Conservation (phyloP, 2,888 invertebrate species). For the Microctonus brassicae region DNA sequence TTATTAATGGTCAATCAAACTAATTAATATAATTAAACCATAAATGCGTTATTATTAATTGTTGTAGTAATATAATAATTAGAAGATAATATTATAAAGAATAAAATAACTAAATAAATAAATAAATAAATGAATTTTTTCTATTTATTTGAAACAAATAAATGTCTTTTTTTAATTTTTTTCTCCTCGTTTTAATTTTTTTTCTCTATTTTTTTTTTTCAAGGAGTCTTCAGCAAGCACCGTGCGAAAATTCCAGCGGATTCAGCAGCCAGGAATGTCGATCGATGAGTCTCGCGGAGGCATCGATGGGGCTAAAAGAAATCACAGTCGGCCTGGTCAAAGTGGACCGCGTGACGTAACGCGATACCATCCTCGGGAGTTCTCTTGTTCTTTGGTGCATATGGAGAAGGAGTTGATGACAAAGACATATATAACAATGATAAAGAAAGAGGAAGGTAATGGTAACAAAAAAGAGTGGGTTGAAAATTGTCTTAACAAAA, state of each 20-base stretch:
- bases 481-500: slow-evolving; percentile 46
- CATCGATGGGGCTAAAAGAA: slow-evolving; percentile 29
- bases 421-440: no score
- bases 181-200: not conserved
- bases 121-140: not conserved
- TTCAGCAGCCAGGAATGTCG: slow-evolving; percentile 28
- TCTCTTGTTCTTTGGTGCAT: not conserved
- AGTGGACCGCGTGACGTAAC: slow-evolving; percentile 51
- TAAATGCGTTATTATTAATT: not conserved
- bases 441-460: slow-evolving; percentile 34
- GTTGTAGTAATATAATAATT: no score
- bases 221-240: not conserved
- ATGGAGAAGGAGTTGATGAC: not conserved
- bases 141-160: not conserved
- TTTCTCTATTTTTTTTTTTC: not conserved
- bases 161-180: not conserved
- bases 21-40: slow-evolving; percentile 1
- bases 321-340: slow-evolving; percentile 42
- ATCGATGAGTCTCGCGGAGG: slow-evolving; percentile 27
- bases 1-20: not conserved
- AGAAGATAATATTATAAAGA: no score
- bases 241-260: slow-evolving; percentile 33
- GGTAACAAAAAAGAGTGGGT: slow-evolving; percentile 33
- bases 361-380: slow-evolving; percentile 44
- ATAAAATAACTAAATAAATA: slow-evolving; percentile 5